phyloP scores from a whole-genome alignment of 2,113 vertebrate genomes.

The Pterocles burchelli region DNA sequence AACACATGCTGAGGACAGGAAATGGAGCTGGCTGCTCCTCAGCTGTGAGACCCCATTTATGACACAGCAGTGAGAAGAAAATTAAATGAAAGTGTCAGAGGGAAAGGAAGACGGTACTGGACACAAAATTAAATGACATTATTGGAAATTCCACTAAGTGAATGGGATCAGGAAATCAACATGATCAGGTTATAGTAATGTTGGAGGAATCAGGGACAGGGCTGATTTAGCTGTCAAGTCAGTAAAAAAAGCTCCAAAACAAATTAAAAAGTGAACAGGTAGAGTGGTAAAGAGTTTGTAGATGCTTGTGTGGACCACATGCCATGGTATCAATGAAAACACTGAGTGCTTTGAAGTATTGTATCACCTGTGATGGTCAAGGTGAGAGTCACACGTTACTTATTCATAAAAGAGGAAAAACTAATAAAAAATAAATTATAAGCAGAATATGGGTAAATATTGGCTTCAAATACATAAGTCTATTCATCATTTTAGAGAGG shows the following conservation, averaged over 20 bases:
- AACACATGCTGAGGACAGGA: not conserved
- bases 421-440: not conserved
- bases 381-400: not conserved
- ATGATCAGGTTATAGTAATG: not conserved
- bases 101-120: not conserved
- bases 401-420: not conserved
- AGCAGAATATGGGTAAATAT: not conserved
- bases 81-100: not conserved
- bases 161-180: not conserved
- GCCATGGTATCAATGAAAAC: not conserved
- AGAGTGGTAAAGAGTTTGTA: not conserved
- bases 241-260: not conserved
- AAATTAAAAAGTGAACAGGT: not conserved
- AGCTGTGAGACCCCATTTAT: rapidly evolving
- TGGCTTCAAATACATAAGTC: not conserved
- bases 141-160: not conserved
- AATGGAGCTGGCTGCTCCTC: not conserved
- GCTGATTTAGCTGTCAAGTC: not conserved
- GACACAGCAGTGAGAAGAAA: not conserved
- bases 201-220: not conserved
- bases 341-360: not conserved
- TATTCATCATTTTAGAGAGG: not conserved
- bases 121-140: not conserved
- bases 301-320: not conserved
- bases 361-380: not conserved